Conservation (phyloP, 2,888 invertebrate genomes). For the Thecocarcelia acutangulata region DNA sequence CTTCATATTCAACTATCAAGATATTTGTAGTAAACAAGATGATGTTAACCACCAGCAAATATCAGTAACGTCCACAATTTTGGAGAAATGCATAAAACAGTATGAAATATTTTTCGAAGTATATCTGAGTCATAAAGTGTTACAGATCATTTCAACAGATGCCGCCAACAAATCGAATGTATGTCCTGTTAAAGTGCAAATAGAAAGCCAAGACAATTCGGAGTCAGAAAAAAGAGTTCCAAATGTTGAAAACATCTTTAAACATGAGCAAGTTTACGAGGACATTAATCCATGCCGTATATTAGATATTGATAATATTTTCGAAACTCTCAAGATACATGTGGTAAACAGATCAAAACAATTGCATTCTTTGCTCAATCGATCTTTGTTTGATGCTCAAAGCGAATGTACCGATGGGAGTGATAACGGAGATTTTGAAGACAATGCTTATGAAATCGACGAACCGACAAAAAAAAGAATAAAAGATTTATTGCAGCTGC, state of each 20-base stretch:
- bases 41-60: conserved; percentile 42
- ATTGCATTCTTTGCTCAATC: conserved; percentile 79
- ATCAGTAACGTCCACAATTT: conserved; percentile 77
- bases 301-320: conserved; percentile 80
- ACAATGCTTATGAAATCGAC: conserved; percentile 76
- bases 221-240: conserved; percentile 52
- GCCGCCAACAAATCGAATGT: conserved; percentile 63
- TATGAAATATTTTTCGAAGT: conserved; percentile 83
- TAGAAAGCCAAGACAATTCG: conserved; percentile 69
- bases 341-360: conserved; percentile 82
- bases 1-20: conserved; percentile 70
- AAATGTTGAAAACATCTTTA: conserved; percentile 76
- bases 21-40: conserved; percentile 74
- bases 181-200: conserved; percentile 74
- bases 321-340: conserved; percentile 82
- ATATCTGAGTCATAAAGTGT: conserved; percentile 75
- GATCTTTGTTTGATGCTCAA: conserved; percentile 73
- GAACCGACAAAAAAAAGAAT: conserved; percentile 76
- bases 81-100: conserved; percentile 84
- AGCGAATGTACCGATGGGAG: conserved; percentile 72
- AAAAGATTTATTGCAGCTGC: conserved; percentile 76
- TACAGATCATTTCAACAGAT: conserved; percentile 68
- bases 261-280: conserved; percentile 82
- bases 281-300: conserved; percentile 78
- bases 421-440: conserved; percentile 79